A percentile compares a stretch with the other conserved stretches of the same genome.
These are phyloP conservation scores for Dipodomys merriami DNA, from an alignment of 2,113 vertebrate species.

Conservation along the genomic window DNA sequence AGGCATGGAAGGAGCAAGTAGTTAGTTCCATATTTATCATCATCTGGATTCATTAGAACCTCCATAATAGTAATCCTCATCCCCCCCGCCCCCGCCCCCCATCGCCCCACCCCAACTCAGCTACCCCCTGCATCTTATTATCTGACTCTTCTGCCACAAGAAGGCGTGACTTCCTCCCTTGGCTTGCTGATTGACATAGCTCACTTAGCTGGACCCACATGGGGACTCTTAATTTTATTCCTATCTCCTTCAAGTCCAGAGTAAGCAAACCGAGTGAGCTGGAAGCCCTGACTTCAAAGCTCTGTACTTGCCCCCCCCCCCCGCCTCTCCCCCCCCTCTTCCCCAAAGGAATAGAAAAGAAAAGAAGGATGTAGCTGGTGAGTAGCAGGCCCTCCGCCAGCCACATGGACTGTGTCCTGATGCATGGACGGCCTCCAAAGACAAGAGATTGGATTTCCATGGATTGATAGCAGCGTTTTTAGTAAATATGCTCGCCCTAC, in stretches of 20 bases:
- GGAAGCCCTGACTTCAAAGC: too few species aligned
- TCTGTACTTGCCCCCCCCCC: too few species aligned
- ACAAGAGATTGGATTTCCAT: neutral
- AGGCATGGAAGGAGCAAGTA: neutral
- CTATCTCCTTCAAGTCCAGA: neutral
- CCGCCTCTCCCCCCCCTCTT: too few species aligned
- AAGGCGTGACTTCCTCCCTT: rapidly evolving
- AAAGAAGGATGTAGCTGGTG: neutral
- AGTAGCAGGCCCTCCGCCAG: too few species aligned
- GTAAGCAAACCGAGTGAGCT: too few species aligned
- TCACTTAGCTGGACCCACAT: neutral
- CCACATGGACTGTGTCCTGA: neutral
- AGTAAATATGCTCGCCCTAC: neutral
- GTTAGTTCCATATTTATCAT: neutral
- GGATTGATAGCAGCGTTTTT: neutral
- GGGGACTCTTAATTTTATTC: neutral
- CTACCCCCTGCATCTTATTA: rapidly evolving
- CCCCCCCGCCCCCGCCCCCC: too few species aligned
- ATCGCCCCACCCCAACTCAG: too few species aligned
- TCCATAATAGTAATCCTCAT: neutral
- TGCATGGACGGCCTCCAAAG: neutral
- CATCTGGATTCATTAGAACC: neutral
- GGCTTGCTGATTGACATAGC: neutral
- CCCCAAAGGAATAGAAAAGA: too few species aligned
- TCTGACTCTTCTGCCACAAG: neutral